Base-by-base conservation (phyloP, 2,113 vertebrate genomes). In the Rhizomys pruinosus region DNA sequence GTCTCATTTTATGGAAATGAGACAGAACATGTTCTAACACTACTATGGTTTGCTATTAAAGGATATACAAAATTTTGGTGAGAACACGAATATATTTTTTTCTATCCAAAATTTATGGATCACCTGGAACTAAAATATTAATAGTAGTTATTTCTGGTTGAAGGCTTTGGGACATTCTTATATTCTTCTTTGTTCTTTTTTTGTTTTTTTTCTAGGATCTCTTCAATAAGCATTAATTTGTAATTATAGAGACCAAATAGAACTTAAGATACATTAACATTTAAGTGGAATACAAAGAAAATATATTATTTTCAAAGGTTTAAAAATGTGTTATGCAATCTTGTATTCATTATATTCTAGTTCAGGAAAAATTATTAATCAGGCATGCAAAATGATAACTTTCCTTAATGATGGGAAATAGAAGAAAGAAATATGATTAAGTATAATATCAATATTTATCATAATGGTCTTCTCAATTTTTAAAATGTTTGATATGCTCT, bases 361-460 rank as follows among this genome's bases (percentile, higher is more conserved):
- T 90, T 96, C 84, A 95, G 90, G 89, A 96, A 89, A 94, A 93
- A 91, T 92, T 66, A 95, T 93, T 93, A 95, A 93, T 22, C 20
- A 74, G 69, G 59, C n/a, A 85, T 84, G 32, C 94, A 92, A 97
- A 94, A 84, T n/a, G 17, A 17, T 64, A 64, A 89, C 80, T 89
- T 95, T 94, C 94, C 85, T 92, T 93, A 90, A 88, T 73, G 52
- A 87, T 93, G 37, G n/a, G 91, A 96, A 93, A 87, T 39, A 89
- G 71, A 55, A 90, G 87, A 95, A 95, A 92, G 64, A 13, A 92
- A 69, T 64, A 44, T 93, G 78, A 80, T 92, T 94, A 87, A 66
- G n/a, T 47, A 94, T 73, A 27, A 61, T 68, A 84, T 84, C 64
- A 92, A 69, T 87, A 93, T 91, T 89, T 93, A 77, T 82, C 90